Conservation (phyloP, 92 coral and sea anemone genomes). For the Pocillopora grandis region DNA sequence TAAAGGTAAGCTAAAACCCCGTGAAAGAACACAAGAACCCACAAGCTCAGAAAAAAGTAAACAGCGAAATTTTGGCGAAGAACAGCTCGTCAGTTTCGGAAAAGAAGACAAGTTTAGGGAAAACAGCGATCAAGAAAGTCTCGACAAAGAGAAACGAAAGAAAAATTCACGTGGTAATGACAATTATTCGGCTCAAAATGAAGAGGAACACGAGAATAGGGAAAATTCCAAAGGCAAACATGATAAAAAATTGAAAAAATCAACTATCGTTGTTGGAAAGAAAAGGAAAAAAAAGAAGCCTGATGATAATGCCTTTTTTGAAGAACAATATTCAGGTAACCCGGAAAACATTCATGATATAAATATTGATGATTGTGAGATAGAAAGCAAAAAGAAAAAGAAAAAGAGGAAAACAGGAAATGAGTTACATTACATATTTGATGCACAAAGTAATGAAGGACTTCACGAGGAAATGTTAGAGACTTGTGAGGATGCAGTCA, state of each 20-base stretch:
- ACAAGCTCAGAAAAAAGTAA: background rate
- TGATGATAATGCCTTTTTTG: background rate
- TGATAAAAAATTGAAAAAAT: background rate
- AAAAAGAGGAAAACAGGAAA: constrained; percentile 10
- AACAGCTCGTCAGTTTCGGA: background rate
- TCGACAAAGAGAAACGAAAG: background rate
- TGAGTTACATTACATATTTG: background rate
- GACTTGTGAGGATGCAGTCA: background rate
- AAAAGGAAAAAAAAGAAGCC: background rate
- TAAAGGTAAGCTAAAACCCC: background rate
- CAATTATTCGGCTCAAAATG: background rate
- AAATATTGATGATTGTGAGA: background rate
- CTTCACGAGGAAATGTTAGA: background rate
- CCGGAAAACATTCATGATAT: background rate
- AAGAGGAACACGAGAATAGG: too few species aligned
- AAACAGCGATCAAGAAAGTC: background rate
- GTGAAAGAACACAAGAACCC: background rate
- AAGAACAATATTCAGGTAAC: background rate
- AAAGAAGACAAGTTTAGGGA: background rate
- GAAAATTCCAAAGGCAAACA: background rate
- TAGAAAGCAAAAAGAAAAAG: background rate
- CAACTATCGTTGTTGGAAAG: background rate
- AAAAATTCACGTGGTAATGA: background rate
- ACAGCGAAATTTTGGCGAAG: too few species aligned
- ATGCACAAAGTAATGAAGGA: background rate